Percentiles rank a stretch among this genome's conserved stretches.
These are phyloP conservation scores for Sminthopsis crassicaudata DNA, from an alignment of 2,113 vertebrate species.

Conservation along the genomic window DNA sequence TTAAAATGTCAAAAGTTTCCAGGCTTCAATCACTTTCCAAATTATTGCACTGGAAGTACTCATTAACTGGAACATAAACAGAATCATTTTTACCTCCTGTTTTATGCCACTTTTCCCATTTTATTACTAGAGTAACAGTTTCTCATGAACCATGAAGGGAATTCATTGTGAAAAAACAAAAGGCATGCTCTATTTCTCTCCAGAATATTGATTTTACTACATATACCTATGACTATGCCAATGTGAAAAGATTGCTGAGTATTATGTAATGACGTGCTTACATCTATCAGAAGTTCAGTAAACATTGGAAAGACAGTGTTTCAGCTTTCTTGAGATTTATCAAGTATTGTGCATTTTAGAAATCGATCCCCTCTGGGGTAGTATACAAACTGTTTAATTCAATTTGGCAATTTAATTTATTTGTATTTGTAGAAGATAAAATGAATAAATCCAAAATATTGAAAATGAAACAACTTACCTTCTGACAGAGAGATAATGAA, in stretches of 20 bases:
- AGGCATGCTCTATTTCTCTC: conserved; percentile 31
- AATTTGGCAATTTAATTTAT: background rate
- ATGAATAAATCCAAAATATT: background rate
- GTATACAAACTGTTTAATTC: background rate
- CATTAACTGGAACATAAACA: conserved; percentile 74
- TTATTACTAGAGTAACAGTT: conserved; percentile 61
- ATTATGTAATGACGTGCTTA: background rate
- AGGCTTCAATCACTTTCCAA: conserved; percentile 80
- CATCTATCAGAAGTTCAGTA: background rate
- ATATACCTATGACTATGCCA: background rate
- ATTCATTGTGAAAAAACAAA: conserved; percentile 15
- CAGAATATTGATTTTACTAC: conserved; percentile 33
- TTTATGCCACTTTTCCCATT: conserved; percentile 48
- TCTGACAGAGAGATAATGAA: background rate
- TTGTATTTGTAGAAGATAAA: background rate
- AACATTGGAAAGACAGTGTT: background rate
- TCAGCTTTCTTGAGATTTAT: background rate
- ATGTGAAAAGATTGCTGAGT: background rate
- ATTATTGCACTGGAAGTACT: conserved; percentile 78
- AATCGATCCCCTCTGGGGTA: background rate
- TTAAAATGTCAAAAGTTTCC: conserved; percentile 79
- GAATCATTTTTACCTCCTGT: conserved; percentile 63
- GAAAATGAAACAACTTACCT: background rate
- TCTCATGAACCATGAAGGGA: conserved; percentile 58
- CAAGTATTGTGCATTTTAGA: background rate